Evolutionary conservation across 2,888 invertebrate species (phyloP).

Genomic region (Cephus sareptanus): DNA sequence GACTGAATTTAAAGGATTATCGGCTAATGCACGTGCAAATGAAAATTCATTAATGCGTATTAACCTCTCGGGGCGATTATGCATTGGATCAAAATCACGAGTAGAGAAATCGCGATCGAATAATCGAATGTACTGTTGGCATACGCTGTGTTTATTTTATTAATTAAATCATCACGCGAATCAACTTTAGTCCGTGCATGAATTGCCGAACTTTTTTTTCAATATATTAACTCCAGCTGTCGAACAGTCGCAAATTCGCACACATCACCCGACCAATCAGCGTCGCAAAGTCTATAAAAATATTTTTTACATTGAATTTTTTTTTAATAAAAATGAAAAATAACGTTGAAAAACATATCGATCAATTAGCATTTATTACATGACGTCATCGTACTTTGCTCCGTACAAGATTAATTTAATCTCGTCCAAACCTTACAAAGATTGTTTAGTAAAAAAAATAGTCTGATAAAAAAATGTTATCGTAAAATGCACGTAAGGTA

Average conservation of each 20-base stretch:
- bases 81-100: not conserved
- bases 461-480: not conserved
- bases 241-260: too few relatives aligned
- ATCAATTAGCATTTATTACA: not conserved
- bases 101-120: not conserved
- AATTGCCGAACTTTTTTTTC: not conserved
- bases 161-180: not conserved
- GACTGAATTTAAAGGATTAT: not conserved
- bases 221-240: too few relatives aligned
- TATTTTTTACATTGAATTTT: too few relatives aligned
- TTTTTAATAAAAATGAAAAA: not conserved
- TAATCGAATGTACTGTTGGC: not conserved
- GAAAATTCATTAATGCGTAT: not conserved
- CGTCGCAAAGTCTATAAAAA: too few relatives aligned
- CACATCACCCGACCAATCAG: too few relatives aligned
- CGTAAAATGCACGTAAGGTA: not conserved
- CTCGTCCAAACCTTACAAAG: not conserved
- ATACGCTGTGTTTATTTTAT: not conserved
- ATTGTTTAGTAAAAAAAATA: not conserved
- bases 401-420: not conserved
- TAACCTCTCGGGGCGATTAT: not conserved
- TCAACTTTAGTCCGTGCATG: not conserved
- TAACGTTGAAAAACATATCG: not conserved
- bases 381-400: not conserved
- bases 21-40: too few relatives aligned